Conservation (phyloP, 2,888 invertebrate genomes). For the Chloromyia formosa region DNA sequence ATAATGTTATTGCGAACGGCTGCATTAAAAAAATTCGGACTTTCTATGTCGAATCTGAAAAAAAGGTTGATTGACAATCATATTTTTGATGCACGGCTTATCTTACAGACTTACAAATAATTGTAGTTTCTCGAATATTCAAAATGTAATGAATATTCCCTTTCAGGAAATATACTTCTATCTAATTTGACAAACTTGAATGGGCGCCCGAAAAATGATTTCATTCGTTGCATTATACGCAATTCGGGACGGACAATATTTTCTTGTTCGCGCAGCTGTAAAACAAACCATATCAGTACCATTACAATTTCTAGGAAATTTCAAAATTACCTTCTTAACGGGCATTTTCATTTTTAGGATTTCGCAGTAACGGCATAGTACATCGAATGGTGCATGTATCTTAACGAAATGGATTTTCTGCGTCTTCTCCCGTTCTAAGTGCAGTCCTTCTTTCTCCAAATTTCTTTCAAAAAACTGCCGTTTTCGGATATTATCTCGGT, state of each 20-base stretch:
- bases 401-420: conserved; percentile 75
- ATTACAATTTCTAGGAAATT: neutral
- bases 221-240: conserved; percentile 64
- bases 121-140: conserved; percentile 76
- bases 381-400: conserved; percentile 77
- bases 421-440: conserved; percentile 70
- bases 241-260: conserved; percentile 59
- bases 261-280: conserved; percentile 62
- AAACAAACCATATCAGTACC: conserved; percentile 9
- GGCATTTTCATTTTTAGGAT: conserved; percentile 81
- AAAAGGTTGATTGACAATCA: neutral
- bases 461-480: conserved; percentile 70
- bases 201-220: conserved; percentile 64
- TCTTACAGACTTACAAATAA: conserved; percentile 70
- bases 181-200: conserved; percentile 70
- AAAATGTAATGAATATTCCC: conserved; percentile 71
- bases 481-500: conserved; percentile 61
- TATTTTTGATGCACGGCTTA: neutral
- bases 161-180: conserved; percentile 69
- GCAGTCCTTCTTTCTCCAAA: conserved; percentile 70
- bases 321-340: conserved; percentile 70
- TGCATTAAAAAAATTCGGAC: conserved; percentile 74
- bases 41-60: conserved; percentile 71
- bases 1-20: conserved; percentile 74
- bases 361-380: conserved; percentile 77